Percentiles rank a stretch among this genome's conserved stretches.
Conservation (phyloP, 64 coral and sea anemone species). For the Montipora foliosa region DNA sequence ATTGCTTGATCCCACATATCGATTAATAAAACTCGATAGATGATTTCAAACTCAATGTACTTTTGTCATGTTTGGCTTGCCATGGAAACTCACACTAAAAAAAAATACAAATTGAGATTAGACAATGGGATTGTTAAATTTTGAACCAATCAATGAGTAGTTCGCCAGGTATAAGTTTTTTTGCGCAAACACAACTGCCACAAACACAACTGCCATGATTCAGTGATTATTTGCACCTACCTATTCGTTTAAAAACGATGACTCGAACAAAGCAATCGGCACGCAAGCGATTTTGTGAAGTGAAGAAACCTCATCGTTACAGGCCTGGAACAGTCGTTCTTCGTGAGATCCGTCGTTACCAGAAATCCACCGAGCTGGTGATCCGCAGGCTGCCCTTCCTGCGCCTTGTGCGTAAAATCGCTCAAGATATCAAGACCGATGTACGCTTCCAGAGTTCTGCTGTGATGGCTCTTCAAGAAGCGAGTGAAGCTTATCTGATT, state of each 20-base stretch:
- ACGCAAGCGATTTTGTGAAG: conserved; percentile 9
- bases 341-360: conserved; percentile 96
- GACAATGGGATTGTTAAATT: not conserved
- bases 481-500: conserved; percentile 89
- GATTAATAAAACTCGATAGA: too few relatives aligned
- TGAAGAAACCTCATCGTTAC: conserved; percentile 93
- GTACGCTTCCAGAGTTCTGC: conserved; percentile 86
- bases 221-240: too few relatives aligned
- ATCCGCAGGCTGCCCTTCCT: conserved; percentile 95
- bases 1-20: too few relatives aligned
- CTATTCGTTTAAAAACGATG: too few relatives aligned
- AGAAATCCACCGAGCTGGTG: conserved; percentile 92
- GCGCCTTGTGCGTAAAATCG: conserved; percentile 90
- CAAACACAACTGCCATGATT: not conserved
- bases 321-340: conserved; percentile 96
- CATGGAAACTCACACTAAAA: not conserved
- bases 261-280: too few relatives aligned
- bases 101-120: not conserved
- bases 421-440: conserved; percentile 92
- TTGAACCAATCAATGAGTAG: not conserved
- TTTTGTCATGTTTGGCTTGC: too few relatives aligned
- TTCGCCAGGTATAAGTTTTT: not conserved
- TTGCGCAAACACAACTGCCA: not conserved
- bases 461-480: conserved; percentile 90
- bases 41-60: too few relatives aligned